These are phyloP conservation scores for Sprattus sprattus DNA, from an alignment of 2,113 vertebrate species.

Conservation along the genomic window DNA sequence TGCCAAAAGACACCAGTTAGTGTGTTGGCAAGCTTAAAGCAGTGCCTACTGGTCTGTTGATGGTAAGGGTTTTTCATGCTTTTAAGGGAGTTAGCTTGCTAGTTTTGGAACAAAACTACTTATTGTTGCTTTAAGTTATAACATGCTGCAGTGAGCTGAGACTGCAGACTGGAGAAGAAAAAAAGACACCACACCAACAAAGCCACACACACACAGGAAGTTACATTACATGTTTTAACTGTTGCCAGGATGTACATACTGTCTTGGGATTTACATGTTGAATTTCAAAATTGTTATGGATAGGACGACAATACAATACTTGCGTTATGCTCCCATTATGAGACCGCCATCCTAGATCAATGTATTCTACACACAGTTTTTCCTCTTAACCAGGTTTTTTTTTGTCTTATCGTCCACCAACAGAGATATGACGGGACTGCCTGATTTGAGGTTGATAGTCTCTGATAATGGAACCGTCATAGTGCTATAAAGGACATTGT, in stretches of 20 bases:
- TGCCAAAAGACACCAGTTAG: no score
- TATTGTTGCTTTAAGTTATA: neutral
- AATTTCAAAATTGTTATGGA: neutral
- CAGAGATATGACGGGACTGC: neutral
- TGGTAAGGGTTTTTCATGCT: no score
- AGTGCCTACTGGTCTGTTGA: no score
- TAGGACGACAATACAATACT: no score
- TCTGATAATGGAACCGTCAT: neutral
- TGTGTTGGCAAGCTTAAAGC: no score
- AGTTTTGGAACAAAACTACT: no score
- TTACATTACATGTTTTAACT: neutral
- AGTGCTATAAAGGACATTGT: neutral
- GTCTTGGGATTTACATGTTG: neutral
- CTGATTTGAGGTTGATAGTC: neutral
- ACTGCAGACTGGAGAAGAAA: neutral
- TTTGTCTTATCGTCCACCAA: neutral
- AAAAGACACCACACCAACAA: neutral
- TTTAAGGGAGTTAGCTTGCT: no score
- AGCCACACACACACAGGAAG: neutral
- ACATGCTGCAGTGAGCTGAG: neutral
- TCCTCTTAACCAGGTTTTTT: neutral
- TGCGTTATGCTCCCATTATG: no score
- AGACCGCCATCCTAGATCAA: neutral
- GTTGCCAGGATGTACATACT: neutral
- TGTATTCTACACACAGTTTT: no score